A percentile compares a stretch with the other conserved stretches of the same genome.
These are phyloP conservation scores for Hippocampus mohnikei DNA, from an alignment of 2,113 vertebrate species.

Conservation along the genomic window DNA sequence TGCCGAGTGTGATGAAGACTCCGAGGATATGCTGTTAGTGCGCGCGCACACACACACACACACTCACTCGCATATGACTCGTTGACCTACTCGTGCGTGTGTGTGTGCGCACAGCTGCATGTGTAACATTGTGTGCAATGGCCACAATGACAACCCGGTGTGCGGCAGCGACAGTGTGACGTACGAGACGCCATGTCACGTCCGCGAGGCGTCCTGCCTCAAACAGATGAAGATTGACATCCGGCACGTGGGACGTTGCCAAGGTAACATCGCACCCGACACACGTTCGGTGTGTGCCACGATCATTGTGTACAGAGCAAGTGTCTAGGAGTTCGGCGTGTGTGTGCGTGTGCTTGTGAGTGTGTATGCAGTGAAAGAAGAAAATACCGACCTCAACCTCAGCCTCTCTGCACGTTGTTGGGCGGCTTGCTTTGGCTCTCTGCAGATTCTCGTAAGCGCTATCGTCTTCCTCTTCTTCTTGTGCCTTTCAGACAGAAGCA, in stretches of 20 bases:
- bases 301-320: too few species aligned
- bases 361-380: too few species aligned
- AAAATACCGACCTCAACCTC: too few species aligned
- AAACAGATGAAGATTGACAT: conserved; percentile 96
- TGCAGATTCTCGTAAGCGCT: neutral
- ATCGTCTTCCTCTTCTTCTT: conserved; percentile 2
- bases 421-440: too few species aligned
- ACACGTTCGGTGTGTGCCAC: too few species aligned
- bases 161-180: conserved; percentile 90
- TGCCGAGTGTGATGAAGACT: conserved; percentile 96
- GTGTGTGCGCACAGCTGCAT: conserved; percentile 79
- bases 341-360: too few species aligned
- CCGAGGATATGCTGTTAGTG: conserved; percentile 90
- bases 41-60: conserved; percentile 22
- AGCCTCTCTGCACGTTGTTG: too few species aligned
- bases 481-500: conserved; percentile 63
- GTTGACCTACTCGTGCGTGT: neutral
- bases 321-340: too few species aligned
- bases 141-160: conserved; percentile 94
- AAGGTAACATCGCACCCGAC: conserved; percentile 71
- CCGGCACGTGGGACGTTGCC: conserved; percentile 89
- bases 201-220: conserved; percentile 92
- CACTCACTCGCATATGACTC: neutral
- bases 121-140: conserved; percentile 98
- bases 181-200: conserved; percentile 93